Percentiles rank a stretch among this genome's conserved stretches.
Evolutionary conservation across 2,888 invertebrate genomes (phyloP).

Genomic region (Eupithecia inturbata): DNA sequence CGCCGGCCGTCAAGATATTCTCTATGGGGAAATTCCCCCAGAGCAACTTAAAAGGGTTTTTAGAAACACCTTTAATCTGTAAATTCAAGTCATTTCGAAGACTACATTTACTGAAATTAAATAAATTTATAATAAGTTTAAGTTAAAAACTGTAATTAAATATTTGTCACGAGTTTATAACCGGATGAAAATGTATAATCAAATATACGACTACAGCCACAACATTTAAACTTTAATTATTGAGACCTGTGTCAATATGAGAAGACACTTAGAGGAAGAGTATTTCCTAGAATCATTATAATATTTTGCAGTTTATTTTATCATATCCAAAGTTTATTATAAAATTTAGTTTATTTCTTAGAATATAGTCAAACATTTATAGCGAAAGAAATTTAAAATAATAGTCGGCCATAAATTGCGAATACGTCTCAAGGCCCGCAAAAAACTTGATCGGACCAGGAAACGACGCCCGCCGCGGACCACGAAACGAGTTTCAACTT

Average conservation of each 20-base stretch:
- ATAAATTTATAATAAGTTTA: neutral
- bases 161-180: neutral
- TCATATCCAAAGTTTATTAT: neutral
- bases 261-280: neutral
- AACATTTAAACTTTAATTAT: too few relatives aligned
- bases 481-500: conserved; percentile 39
- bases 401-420: conserved; percentile 30
- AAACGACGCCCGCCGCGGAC: conserved; percentile 29
- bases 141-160: neutral
- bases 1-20: neutral
- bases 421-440: conserved; percentile 24
- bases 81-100: neutral
- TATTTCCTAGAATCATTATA: neutral
- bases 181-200: neutral
- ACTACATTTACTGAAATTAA: neutral
- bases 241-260: too few relatives aligned
- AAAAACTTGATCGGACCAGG: conserved; percentile 41
- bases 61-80: neutral
- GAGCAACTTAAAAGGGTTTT: neutral
- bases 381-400: conserved; percentile 12
- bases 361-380: neutral
- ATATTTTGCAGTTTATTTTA: neutral
- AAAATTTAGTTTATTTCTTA: neutral
- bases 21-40: neutral
- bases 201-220: neutral